Evolutionary conservation across 1,140 invertebrate genomes (phyloP), one percentile per base, ranked within the genome.

Genomic region (Leptinotarsa defecta): DNA sequence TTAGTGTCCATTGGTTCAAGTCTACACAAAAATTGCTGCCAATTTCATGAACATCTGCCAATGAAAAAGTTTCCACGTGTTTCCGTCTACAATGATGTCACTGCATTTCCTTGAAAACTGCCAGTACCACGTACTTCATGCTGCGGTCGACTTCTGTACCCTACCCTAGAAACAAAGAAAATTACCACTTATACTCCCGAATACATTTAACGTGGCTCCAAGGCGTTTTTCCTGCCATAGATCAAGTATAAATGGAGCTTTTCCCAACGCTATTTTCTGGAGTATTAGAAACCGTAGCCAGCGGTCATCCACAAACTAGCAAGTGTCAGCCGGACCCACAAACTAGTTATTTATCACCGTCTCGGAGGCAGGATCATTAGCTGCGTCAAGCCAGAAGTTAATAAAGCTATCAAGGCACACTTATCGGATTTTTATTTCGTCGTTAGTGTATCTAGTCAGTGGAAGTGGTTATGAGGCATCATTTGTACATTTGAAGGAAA

Each of bases 301-400:
- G 75, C 75, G 75, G 75, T 76, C 77, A 79, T 79, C 75, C 75
- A 73, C 75, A 79, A 79, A 76, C 77, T 76, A 76, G 72, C 75
- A 79, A 79, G 77, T 79, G 77, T 79, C 75, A 79, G 77, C 76
- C 63, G 68, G 64, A 52, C 63, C 73, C 77, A 73, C 73, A 79
- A 79, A 79, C 77, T 76, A 75, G 77, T 76, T 79, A 79, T 79
- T 79, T 79, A 79, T 79, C 77, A 75, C 75, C 75, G 73, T 79
- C 77, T 77, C 75, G 68, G 71, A 71, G 75, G 75, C 68, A 20
- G 68, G 72, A 68, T 73, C 69, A 78, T 78, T 78, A 78, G 77
- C 77, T 76, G 68, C 67, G 73, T 52, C 74, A 48, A 71, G 68
- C 74, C 71, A 68, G 63, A 67, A 71, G 74, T 76, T 76, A 78